These are phyloP conservation scores for Nothobranchius kuhntae DNA, from an alignment of 2,113 vertebrate genomes.

Conservation along the genomic window DNA sequence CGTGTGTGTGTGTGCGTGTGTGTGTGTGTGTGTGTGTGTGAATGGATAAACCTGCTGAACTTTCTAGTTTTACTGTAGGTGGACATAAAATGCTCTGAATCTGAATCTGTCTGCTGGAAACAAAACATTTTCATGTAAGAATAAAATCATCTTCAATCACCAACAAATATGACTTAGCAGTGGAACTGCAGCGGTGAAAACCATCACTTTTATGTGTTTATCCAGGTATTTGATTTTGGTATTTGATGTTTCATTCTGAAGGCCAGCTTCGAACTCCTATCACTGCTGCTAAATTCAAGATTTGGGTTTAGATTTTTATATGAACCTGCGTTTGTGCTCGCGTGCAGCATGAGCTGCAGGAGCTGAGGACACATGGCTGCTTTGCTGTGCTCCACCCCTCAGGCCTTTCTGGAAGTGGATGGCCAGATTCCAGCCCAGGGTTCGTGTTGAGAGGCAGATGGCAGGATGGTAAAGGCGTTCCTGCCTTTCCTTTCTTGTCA, in stretches of 20 bases:
- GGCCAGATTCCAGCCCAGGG: conserved; percentile 57
- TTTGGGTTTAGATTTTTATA: neutral
- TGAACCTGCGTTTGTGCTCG: too few relatives aligned
- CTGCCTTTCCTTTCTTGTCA: conserved; percentile 41
- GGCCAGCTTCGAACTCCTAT: conserved; percentile 4
- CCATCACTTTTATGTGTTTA: too few relatives aligned
- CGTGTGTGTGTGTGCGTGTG: neutral
- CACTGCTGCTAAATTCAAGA: conserved; percentile 7
- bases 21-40: too few relatives aligned
- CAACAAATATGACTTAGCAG: neutral
- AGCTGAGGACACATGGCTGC: conserved; percentile 52
- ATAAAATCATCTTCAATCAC: neutral
- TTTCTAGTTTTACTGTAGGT: too few relatives aligned
- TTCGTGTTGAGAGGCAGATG: conserved; percentile 68
- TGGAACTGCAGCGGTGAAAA: neutral
- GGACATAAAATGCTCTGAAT: neutral
- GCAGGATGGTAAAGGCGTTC: conserved; percentile 44
- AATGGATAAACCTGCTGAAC: too few relatives aligned
- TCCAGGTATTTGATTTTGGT: too few relatives aligned
- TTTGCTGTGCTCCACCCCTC: conserved; percentile 52
- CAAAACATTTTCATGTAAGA: conserved; percentile 7
- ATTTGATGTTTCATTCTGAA: neutral
- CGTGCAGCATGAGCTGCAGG: conserved; percentile 9
- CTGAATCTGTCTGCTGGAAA: neutral
- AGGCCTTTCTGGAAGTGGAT: conserved; percentile 57